These are phyloP conservation scores for Anolis carolinensis DNA, from an alignment of 2,113 vertebrate genomes.

Conservation along the genomic window DNA sequence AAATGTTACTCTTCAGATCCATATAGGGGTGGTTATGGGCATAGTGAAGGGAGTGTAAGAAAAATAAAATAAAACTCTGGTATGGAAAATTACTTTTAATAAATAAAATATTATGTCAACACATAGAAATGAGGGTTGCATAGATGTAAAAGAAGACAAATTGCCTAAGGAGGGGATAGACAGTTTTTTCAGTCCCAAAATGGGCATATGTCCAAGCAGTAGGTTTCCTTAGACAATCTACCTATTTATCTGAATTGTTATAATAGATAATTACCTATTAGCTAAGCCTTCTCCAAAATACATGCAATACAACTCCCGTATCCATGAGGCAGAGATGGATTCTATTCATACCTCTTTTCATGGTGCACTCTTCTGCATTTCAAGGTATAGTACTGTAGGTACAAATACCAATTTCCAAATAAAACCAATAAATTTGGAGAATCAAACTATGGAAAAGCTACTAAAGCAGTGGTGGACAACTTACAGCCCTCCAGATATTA, in stretches of 20 bases:
- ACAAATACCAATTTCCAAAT: neutral
- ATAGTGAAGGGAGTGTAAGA: neutral
- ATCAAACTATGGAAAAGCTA: neutral
- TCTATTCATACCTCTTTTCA: neutral
- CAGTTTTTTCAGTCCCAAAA: conserved; percentile 7
- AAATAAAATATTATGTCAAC: neutral
- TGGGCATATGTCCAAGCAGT: neutral
- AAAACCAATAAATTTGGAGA: neutral
- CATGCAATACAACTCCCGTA: neutral
- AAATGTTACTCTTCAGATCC: neutral
- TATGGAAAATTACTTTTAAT: neutral
- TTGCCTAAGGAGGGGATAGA: neutral
- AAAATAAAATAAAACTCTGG: neutral
- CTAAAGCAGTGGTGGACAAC: neutral
- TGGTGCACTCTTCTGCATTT: neutral
- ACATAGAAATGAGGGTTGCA: neutral
- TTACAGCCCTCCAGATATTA: neutral
- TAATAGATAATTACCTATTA: neutral
- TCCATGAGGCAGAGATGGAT: neutral
- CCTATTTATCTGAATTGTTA: conserved; percentile 23
- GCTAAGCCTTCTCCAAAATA: fast-evolving
- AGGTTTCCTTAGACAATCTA: neutral
- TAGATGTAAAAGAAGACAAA: neutral
- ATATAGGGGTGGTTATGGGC: neutral
- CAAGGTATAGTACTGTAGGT: neutral